A percentile compares a stretch with the other conserved stretches of the same genome.
These are phyloP conservation scores for Stenurella melanura DNA, from an alignment of 2,888 invertebrate genomes.

Conservation along the genomic window DNA sequence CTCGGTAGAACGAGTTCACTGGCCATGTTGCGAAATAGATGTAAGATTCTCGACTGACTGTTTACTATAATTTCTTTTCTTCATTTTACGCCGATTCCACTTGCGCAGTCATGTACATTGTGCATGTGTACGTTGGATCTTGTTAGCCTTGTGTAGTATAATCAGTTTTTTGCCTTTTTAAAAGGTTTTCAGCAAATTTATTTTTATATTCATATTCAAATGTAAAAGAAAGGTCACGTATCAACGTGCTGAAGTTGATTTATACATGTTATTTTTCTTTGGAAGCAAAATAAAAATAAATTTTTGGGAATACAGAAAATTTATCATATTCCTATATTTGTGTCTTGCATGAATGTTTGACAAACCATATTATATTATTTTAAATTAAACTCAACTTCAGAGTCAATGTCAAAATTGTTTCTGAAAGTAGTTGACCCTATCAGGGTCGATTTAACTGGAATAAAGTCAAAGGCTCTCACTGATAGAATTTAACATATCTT, in stretches of 20 bases:
- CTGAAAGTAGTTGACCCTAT: conserved; percentile 1
- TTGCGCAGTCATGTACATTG: conserved; percentile 4
- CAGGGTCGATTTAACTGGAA: background rate
- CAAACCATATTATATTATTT: background rate
- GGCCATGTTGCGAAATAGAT: conserved; percentile 36
- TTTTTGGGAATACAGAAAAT: no score
- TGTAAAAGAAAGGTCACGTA: background rate
- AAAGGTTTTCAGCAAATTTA: background rate
- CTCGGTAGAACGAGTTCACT: conserved; percentile 43
- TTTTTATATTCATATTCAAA: background rate
- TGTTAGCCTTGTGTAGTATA: conserved; percentile 9
- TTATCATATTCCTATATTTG: no score
- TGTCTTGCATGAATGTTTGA: no score
- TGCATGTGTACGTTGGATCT: conserved; percentile 11
- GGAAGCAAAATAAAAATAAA: no score
- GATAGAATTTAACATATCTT: background rate
- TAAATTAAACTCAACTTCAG: background rate
- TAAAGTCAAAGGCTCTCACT: no score
- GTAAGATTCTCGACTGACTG: conserved; percentile 32
- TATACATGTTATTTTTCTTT: no score
- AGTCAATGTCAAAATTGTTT: conserved; percentile 1
- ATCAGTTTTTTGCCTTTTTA: background rate
- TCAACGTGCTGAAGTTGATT: no score
- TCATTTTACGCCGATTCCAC: conserved; percentile 5
- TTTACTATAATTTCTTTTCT: background rate